Evolutionary conservation across 2,797 vertebrate genomes (phyloP).

Genomic region (Coreius guichenoti): DNA sequence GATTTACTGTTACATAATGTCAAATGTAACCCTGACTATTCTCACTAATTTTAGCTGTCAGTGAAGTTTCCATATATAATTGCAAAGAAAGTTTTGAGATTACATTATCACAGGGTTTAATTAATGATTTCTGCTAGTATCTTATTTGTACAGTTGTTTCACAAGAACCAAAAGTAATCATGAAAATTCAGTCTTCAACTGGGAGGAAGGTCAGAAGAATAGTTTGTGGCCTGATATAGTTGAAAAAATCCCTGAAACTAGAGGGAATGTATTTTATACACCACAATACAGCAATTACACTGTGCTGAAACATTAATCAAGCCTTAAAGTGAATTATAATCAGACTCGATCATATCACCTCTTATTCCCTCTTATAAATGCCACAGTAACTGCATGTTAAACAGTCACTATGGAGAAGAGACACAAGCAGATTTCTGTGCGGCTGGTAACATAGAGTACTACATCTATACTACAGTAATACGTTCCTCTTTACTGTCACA

Average conservation of each 20-base stretch:
- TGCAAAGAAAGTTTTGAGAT: background rate
- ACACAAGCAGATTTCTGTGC: background rate
- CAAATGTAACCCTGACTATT: background rate
- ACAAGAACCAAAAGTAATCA: background rate
- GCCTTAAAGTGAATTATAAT: background rate
- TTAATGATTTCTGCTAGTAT: background rate
- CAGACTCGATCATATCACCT: background rate
- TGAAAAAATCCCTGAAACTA: background rate
- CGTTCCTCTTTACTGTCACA: conserved; percentile 20
- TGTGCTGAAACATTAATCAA: background rate
- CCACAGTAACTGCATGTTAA: background rate
- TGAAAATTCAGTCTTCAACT: background rate
- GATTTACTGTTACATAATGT: background rate
- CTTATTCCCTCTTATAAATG: background rate
- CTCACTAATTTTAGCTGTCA: background rate
- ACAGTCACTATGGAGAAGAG: conserved; percentile 9
- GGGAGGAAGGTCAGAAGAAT: background rate
- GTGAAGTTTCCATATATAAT: background rate
- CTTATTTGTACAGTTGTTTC: background rate
- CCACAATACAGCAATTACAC: conserved; percentile 7
- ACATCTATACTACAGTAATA: conserved; percentile 36
- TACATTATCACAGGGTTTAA: background rate
- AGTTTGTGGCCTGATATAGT: background rate
- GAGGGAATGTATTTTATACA: background rate
- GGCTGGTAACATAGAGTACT: conserved; percentile 10